These are phyloP conservation scores for Centropus bengalensis DNA, from an alignment of 2,113 vertebrate genomes.

Conservation along the genomic window DNA sequence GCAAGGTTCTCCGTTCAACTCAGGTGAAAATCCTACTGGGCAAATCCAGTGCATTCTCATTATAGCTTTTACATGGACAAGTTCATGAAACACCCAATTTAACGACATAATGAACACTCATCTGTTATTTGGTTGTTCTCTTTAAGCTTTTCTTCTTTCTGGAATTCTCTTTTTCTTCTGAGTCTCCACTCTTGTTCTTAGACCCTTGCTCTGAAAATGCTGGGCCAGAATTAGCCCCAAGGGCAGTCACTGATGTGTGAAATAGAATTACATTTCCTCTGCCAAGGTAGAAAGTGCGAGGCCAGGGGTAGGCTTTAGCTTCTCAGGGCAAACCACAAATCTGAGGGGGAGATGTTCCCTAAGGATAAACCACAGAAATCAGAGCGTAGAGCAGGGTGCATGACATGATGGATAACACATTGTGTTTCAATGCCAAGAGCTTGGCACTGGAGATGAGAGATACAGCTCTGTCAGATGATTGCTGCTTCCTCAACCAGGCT, in stretches of 20 bases:
- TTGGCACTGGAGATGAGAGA: background rate
- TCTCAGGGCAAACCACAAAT: background rate
- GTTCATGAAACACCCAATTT: background rate
- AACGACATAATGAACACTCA: background rate
- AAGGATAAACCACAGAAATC: background rate
- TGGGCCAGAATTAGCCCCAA: background rate
- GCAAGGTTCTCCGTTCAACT: background rate
- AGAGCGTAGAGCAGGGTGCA: background rate
- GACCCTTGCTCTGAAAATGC: background rate
- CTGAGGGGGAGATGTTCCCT: background rate
- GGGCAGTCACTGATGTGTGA: background rate
- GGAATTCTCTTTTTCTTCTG: background rate
- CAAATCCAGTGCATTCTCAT: background rate
- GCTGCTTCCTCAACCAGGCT: background rate
- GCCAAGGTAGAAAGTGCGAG: background rate
- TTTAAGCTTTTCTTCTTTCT: background rate
- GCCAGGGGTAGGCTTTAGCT: background rate
- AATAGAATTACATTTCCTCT: background rate
- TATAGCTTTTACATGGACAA: background rate
- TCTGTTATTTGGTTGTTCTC: background rate
- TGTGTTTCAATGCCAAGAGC: background rate
- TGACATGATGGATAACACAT: fast-evolving
- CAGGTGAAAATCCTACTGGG: background rate
- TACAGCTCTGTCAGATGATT: fast-evolving
- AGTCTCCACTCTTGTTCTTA: background rate